phyloP scores from a whole-genome alignment of 1,140 invertebrate genomes.

The Ericerus pela region DNA sequence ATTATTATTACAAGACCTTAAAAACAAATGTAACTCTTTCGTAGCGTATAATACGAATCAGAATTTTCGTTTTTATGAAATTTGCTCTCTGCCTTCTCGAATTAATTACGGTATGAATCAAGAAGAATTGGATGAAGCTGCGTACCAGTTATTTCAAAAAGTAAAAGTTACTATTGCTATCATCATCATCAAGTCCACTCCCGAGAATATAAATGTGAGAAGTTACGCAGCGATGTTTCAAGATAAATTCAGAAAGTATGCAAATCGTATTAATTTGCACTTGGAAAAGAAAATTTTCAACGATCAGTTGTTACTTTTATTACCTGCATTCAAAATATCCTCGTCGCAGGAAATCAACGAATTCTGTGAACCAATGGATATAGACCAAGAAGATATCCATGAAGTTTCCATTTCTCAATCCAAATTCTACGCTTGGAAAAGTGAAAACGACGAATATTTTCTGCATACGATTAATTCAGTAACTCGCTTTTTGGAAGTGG shows the following conservation, averaged over 20 bases:
- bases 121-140: neutral
- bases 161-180: neutral
- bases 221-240: neutral
- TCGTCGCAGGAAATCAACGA: neutral
- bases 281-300: neutral
- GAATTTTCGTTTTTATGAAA: neutral
- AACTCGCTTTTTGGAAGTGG: neutral
- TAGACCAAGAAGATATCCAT: neutral
- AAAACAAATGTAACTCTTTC: neutral
- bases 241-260: neutral
- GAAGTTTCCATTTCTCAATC: no score
- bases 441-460: neutral
- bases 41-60: no score
- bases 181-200: neutral
- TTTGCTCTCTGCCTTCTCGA: neutral
- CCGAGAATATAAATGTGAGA: neutral
- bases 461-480: neutral
- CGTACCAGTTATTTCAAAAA: neutral
- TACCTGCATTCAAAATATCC: neutral
- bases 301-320: neutral
- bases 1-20: no score
- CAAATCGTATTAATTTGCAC: neutral
- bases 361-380: neutral
- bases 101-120: slow-evolving; percentile 1
- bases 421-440: no score